Conservation (phyloP, 37 sponge, comb jelly and placozoan genomes). For the Cliona cf. orientalis region DNA sequence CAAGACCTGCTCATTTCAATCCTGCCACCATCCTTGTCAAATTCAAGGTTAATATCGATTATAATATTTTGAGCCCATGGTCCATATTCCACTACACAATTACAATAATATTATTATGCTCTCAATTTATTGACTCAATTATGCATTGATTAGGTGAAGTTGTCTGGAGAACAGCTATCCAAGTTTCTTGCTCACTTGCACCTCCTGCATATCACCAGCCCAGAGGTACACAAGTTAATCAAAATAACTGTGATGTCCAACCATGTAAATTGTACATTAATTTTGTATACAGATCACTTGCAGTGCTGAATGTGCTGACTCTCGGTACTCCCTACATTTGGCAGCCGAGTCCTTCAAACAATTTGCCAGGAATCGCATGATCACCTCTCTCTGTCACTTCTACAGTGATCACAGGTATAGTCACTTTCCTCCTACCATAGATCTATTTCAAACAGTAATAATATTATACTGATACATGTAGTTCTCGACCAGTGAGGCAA, state of each 20-base stretch:
- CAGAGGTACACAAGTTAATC: constrained; percentile 40
- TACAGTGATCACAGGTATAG: background rate
- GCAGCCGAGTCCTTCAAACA: background rate
- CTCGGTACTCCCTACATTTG: background rate
- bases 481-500: background rate
- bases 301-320: background rate
- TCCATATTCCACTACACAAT: too few relatives aligned
- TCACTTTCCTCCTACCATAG: background rate
- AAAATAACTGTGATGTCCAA: background rate
- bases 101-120: background rate
- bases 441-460: too few relatives aligned
- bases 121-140: background rate
- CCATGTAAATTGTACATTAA: background rate
- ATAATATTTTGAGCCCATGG: too few relatives aligned
- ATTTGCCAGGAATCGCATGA: background rate
- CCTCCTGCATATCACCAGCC: constrained; percentile 48
- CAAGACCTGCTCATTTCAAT: background rate
- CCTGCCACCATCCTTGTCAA: background rate
- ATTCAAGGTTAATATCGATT: too few relatives aligned
- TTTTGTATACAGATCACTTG: too few relatives aligned
- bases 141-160: background rate
- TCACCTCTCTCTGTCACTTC: background rate
- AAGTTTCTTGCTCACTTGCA: constrained; percentile 9
- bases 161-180: background rate
- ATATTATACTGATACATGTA: too few relatives aligned